Percentiles rank a stretch among this genome's conserved stretches.
Conservation (phyloP, 1,140 invertebrate genomes). For the Pseudomyrmex flavicornis region DNA sequence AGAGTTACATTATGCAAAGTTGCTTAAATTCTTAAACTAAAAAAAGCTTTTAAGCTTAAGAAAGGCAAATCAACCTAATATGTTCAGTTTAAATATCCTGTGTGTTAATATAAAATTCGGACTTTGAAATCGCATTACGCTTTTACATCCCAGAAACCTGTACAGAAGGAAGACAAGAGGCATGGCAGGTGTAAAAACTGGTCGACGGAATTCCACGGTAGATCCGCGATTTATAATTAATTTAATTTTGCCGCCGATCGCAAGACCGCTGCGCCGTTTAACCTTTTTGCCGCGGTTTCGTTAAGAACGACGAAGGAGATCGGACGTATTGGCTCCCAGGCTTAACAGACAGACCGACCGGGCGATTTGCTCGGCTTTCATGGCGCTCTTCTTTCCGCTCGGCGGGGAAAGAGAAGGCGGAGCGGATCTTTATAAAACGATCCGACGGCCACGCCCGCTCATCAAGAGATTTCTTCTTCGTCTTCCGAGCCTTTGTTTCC, state of each 20-base stretch:
- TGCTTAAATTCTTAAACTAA: neutral
- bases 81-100: neutral
- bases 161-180: neutral
- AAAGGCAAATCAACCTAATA: neutral
- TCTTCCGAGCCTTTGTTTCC: constrained; percentile 78
- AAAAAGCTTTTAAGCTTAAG: neutral
- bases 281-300: constrained; percentile 46
- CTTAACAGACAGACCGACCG: constrained; percentile 2
- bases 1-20: neutral
- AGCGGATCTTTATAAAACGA: constrained; percentile 64
- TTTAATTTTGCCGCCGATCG: constrained; percentile 57
- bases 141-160: constrained; percentile 24
- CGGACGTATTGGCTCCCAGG: constrained; percentile 28
- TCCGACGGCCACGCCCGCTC: constrained; percentile 73
- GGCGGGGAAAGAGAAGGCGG: constrained; percentile 30
- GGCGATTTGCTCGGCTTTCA: constrained; percentile 52
- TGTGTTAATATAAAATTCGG: constrained; percentile 35
- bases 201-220: constrained; percentile 61
- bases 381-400: constrained; percentile 46
- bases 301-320: neutral
- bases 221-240: constrained; percentile 72
- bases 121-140: neutral
- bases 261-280: constrained; percentile 20
- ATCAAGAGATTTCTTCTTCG: constrained; percentile 66
- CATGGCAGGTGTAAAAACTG: constrained; percentile 58